Evolutionary conservation across 23 tunicate genomes (phyloP), one percentile per base, ranked within the genome.

Genomic region (Trididemnum miniatum): DNA sequence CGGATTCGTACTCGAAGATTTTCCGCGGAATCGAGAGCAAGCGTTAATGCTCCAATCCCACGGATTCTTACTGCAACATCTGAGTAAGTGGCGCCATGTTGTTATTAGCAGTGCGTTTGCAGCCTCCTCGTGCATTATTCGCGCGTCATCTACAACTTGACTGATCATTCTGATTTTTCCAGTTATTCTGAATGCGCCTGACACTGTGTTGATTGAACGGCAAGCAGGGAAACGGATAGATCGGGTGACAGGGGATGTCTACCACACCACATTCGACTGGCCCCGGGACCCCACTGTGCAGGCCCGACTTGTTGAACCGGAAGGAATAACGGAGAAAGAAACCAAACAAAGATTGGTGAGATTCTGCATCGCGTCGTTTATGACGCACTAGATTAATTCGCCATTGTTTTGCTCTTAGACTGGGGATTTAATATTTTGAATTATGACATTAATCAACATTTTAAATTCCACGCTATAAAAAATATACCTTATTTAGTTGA

Each of bases 201-300:
- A 82, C 72, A 76, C 83, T 26, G 91, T 89, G n/a, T 67, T 95
- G 29, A 78, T 89, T 25, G 99, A 89, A 51, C 86, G 99, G 66
- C 95, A 89, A 73, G 80, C 88, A 2, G 99, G 99, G 15, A 95
- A 89, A 51, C 66, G 99, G 22, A 50, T 95, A 0, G 99, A 95
- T 71, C 99, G 96, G 9, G 82, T 82, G 1, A 95, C 95, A 4
- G 99, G 99, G 25, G 95, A 95, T 59, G 90, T 95, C 35, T 95
- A 95, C 64, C 99, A 95, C 85, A 89, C 99, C 35, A 86, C 95
- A 35, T 95, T 95, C 60, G 95, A 95, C 73, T 95, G 99, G 99
- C 95, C 99, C 15, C 88, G 86, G 71, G 99, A 95, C 62, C 86
- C 85, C 25, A 72, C 84, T 24, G 74, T 95, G 26, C 99, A 89